Conservation (phyloP, 1,140 invertebrate genomes). For the Drusus annulatus region DNA sequence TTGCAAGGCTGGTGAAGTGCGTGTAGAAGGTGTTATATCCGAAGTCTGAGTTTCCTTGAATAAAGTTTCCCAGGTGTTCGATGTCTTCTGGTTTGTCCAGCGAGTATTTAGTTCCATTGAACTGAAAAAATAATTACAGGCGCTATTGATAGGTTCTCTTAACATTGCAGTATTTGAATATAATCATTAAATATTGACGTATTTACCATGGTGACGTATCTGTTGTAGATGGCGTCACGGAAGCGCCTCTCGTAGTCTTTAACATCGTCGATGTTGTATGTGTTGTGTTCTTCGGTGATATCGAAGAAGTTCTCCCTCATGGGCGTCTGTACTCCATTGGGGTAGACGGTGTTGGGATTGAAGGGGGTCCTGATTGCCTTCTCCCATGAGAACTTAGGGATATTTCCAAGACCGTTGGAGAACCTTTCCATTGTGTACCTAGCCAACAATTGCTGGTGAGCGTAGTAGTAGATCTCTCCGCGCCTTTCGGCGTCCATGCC, state of each 20-base stretch:
- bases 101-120: slow-evolving; percentile 67
- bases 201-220: slow-evolving; percentile 70
- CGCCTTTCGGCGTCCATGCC: slow-evolving; percentile 64
- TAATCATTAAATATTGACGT: not conserved
- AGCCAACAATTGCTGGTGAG: slow-evolving; percentile 75
- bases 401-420: slow-evolving; percentile 75
- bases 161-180: too few species aligned
- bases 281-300: slow-evolving; percentile 72
- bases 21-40: slow-evolving; percentile 64
- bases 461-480: slow-evolving; percentile 76
- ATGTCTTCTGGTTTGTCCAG: slow-evolving; percentile 72
- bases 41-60: slow-evolving; percentile 72
- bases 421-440: slow-evolving; percentile 80
- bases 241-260: slow-evolving; percentile 74
- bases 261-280: slow-evolving; percentile 68
- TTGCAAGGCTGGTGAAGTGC: slow-evolving; percentile 60
- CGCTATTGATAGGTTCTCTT: too few species aligned
- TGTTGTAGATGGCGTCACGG: slow-evolving; percentile 76
- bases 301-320: slow-evolving; percentile 65
- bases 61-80: slow-evolving; percentile 71
- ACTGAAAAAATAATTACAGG: slow-evolving; percentile 28
- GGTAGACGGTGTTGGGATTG: slow-evolving; percentile 73
- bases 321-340: slow-evolving; percentile 74
- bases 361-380: slow-evolving; percentile 71
- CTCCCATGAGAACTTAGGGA: slow-evolving; percentile 73